Conservation (phyloP, 2,797 vertebrate species). For the Sebastes vulpes region DNA sequence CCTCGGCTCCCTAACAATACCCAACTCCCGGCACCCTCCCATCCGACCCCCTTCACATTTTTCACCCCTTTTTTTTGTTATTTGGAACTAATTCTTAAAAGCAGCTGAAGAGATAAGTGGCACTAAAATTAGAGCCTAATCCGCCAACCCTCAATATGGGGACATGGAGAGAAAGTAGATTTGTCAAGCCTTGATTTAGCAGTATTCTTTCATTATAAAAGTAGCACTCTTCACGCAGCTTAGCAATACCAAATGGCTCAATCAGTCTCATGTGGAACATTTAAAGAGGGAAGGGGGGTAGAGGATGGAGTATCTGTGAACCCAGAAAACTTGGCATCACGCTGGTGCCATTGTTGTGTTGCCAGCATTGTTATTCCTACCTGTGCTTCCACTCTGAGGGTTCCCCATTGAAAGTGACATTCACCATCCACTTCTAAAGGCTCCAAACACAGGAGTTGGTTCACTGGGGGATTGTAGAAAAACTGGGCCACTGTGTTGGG, state of each 20-base stretch:
- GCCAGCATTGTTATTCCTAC: conserved; percentile 47
- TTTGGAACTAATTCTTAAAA: conserved; percentile 81
- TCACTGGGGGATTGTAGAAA: conserved; percentile 48
- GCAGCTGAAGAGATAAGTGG: conserved; percentile 74
- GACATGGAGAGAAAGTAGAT: conserved; percentile 82
- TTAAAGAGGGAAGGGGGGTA: conserved; percentile 6
- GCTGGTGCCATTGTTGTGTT: conserved; percentile 29
- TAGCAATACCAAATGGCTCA: conserved; percentile 74
- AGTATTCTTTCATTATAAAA: conserved; percentile 78
- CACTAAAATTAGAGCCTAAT: conserved; percentile 81
- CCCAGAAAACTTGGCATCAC: conserved; percentile 53
- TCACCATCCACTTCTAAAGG: conserved; percentile 39
- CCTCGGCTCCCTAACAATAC: conserved; percentile 60
- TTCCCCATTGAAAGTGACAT: conserved; percentile 55
- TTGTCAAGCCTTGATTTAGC: conserved; percentile 83
- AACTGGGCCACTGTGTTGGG: conserved; percentile 67
- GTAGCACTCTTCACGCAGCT: conserved; percentile 74
- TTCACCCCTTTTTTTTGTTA: conserved; percentile 70
- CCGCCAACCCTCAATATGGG: conserved; percentile 68
- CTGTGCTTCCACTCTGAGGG: conserved; percentile 55
- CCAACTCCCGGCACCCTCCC: conserved; percentile 31
- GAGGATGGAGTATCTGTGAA: conserved; percentile 43
- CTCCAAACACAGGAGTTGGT: conserved; percentile 41
- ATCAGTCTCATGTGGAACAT: conserved; percentile 70
- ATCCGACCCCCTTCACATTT: conserved; percentile 53